Evolutionary conservation across 2,888 invertebrate species (phyloP).

Genomic region (Leucophenga montana): DNA sequence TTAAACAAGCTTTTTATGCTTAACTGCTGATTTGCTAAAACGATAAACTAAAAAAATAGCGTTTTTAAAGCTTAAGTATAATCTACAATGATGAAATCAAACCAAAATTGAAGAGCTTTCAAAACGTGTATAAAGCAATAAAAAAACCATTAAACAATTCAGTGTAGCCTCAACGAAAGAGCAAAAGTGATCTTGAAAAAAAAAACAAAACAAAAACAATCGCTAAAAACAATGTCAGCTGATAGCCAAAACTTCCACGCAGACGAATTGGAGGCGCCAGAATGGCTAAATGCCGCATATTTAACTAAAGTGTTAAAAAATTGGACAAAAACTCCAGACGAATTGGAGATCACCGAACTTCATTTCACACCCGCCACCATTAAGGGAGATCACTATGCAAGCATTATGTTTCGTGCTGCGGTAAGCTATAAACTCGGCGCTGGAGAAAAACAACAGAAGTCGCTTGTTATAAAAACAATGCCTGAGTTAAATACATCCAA

Average conservation of each 20-base stretch:
- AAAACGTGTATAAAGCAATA: too few relatives aligned
- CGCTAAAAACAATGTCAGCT: neutral
- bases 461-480: constrained; percentile 61
- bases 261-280: constrained; percentile 8
- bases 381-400: constrained; percentile 53
- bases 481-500: constrained; percentile 53
- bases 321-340: too few relatives aligned
- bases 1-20: too few relatives aligned
- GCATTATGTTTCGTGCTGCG: constrained; percentile 50
- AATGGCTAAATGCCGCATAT: constrained; percentile 2
- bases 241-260: neutral
- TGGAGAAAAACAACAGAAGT: neutral
- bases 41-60: too few relatives aligned
- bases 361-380: constrained; percentile 18
- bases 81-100: too few relatives aligned
- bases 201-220: too few relatives aligned
- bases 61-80: too few relatives aligned
- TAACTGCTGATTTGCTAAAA: too few relatives aligned
- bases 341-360: neutral
- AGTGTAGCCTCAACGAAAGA: too few relatives aligned
- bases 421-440: constrained; percentile 32
- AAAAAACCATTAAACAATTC: too few relatives aligned
- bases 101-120: too few relatives aligned
- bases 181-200: too few relatives aligned
- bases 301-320: neutral